Evolutionary conservation across 2,888 invertebrate genomes (phyloP), one percentile per base, ranked within the genome.

Genomic region (Cataglyphis cursor): DNA sequence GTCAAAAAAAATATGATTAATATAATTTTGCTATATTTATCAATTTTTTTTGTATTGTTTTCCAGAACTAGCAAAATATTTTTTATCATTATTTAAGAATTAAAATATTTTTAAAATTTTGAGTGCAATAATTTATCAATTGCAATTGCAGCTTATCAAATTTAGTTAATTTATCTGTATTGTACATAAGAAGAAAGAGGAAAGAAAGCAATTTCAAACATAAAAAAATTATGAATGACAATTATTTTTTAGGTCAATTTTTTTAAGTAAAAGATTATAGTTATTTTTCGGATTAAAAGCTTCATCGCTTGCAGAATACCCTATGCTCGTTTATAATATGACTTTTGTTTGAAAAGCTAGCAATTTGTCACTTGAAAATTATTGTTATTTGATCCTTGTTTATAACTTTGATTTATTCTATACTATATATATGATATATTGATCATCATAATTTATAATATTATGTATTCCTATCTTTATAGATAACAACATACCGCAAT

Each of bases 401-500:
- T 28, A 61, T 1, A 54, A 66, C 0, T 54, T 24, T 24, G 9
- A 0, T 41, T 18, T 64, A n/a, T 24, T 15, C 10, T 51, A 31
- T 35, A 6, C 21, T 10, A 9, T 18, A 2, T 75, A 51, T 28
- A 24, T 15, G n/a, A n/a, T 3, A 18, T 8, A 41, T 65, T 51
- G 59, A 81, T 73, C 1, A 68, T 48, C 18, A 51, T 74, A 51
- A 81, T 76, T 62, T 61, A 89, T 85, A 76, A 86, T 35, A 82
- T 80, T 85, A 82, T 57, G 70, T 86, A n/a, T 54, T 72, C 82
- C 87, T 89, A 76, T 85, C 90, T 91, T 94, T 95, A 76, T 94
- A 95, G 95, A 94, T 90, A 94, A 95, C 95, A 95, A 95, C 87
- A 95, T 96, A 94, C 96, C 96, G 38, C 94, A 96, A 87, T 97